phyloP scores from a whole-genome alignment of 2,888 invertebrate species.

The Agonopterix heracliana region DNA sequence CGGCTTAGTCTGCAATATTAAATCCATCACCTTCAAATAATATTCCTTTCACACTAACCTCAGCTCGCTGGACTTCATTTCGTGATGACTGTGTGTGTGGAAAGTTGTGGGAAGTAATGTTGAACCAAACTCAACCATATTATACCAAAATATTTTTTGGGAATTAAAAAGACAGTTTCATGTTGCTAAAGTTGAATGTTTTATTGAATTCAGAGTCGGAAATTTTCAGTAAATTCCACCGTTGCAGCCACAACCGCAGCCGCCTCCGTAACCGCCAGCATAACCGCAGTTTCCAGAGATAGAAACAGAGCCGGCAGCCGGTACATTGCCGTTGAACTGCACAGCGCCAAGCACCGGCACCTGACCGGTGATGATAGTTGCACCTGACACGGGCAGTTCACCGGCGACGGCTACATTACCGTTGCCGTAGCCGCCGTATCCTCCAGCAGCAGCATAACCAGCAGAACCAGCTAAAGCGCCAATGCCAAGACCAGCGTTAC shows the following conservation, averaged over 20 bases:
- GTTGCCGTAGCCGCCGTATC: slow-evolving; percentile 17
- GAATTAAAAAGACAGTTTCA: too few species aligned
- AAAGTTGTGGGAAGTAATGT: too few species aligned
- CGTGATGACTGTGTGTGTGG: too few species aligned
- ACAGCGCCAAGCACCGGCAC: slow-evolving; percentile 32
- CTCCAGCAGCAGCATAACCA: not conserved
- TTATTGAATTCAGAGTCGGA: too few species aligned
- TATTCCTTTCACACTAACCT: too few species aligned
- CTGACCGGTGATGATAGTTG: slow-evolving; percentile 25
- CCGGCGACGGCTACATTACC: slow-evolving; percentile 26
- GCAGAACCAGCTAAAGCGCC: not conserved
- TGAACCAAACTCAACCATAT: too few species aligned
- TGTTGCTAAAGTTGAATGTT: too few species aligned
- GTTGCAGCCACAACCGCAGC: slow-evolving; percentile 19
- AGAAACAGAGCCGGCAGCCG: slow-evolving; percentile 25
- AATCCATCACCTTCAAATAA: too few species aligned
- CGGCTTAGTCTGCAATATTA: too few species aligned
- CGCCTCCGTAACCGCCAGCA: slow-evolving; percentile 6
- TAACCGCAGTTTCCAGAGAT: slow-evolving; percentile 25
- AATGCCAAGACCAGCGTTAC: not conserved
- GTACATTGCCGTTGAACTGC: slow-evolving; percentile 20
- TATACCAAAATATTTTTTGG: too few species aligned
- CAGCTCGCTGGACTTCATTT: too few species aligned
- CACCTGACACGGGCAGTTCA: slow-evolving; percentile 25
- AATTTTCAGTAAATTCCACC: not conserved